Base-by-base conservation (phyloP, 2,113 vertebrate genomes). In the Puma concolor region DNA sequence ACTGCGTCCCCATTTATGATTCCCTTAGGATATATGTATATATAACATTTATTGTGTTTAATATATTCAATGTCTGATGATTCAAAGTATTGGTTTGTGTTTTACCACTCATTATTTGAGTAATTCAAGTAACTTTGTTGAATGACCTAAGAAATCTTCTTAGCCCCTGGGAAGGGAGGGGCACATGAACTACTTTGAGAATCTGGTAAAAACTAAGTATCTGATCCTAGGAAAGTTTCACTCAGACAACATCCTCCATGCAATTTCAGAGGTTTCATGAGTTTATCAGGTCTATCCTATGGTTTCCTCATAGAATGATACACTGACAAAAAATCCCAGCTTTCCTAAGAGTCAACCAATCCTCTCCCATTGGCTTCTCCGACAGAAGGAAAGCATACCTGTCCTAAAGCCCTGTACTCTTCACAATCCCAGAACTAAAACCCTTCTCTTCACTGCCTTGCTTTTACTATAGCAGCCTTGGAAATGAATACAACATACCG, bases 401-500 rank as follows among this genome's bases (percentile, higher is more conserved):
- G 7, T 88, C 31, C 15, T 63, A 88, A 95, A 74, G 41, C n/a
- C 27, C 27, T 25, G 21, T n/a, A 8, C 8, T 88, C 7, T 25
- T 71, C 60, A 41, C 4, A 23, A 15, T 33, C 36, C n/a, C 41
- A 44, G 27, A 90, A 69, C 64, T 38, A 16, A 64, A 41, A 71
- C 16, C 10, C n/a, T 88, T 90, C 63, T 57, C 41, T 95, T 5
- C 19, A 23, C 64, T 79, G 23, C 38, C 17, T 85, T 41, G 8
- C 74, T 96, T 96, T 91, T 41, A 44, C 54, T 69, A 31, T 0
- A 8, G 64, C 12, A 79, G 50, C 8, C 54, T 86, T 48, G 36
- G 50, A 89, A 87, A 64, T 64, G 67, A 85, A 80, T 60, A n/a
- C 23, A 87, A 87, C 97, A 92, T 93, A 98, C 97, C 54, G 1